These are phyloP conservation scores for Chascanopsetta lugubris DNA, from an alignment of 2,113 vertebrate genomes.

Conservation along the genomic window DNA sequence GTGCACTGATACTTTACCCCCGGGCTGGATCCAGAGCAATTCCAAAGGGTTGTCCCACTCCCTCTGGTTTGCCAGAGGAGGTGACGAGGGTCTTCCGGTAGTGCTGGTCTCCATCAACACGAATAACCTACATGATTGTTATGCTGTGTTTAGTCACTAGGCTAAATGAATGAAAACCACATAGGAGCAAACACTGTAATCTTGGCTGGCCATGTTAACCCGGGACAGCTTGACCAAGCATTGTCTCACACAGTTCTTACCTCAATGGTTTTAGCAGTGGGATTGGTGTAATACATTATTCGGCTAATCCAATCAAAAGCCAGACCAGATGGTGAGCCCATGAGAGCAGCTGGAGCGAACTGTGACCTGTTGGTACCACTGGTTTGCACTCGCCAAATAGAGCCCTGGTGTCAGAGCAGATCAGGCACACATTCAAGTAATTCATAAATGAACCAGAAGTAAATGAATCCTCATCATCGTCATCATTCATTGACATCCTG, in stretches of 20 bases:
- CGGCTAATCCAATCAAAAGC: slow-evolving; percentile 81
- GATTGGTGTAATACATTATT: slow-evolving; percentile 80
- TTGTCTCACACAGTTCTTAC: slow-evolving; percentile 45
- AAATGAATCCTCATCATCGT: neutral
- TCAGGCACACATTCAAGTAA: neutral
- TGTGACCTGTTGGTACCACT: slow-evolving; percentile 74
- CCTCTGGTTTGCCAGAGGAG: slow-evolving; percentile 78
- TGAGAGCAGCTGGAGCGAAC: slow-evolving; percentile 76
- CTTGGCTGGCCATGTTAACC: neutral
- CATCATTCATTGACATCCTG: neutral
- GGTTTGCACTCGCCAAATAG: slow-evolving; percentile 77
- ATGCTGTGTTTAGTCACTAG: neutral
- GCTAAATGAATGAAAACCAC: neutral
- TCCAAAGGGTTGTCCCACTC: slow-evolving; percentile 71
- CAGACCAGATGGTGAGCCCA: slow-evolving; percentile 75
- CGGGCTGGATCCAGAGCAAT: slow-evolving; percentile 76
- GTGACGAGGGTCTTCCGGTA: slow-evolving; percentile 77
- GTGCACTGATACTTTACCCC: slow-evolving; percentile 65
- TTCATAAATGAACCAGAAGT: neutral
- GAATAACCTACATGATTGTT: slow-evolving; percentile 68
- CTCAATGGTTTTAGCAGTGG: slow-evolving; percentile 73
- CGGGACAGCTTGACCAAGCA: neutral
- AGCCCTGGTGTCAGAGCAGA: slow-evolving; percentile 59
- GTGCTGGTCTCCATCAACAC: slow-evolving; percentile 75
- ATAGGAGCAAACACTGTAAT: neutral